These are phyloP conservation scores for Eremobia ochroleuca DNA, from an alignment of 2,888 invertebrate genomes.

Conservation along the genomic window DNA sequence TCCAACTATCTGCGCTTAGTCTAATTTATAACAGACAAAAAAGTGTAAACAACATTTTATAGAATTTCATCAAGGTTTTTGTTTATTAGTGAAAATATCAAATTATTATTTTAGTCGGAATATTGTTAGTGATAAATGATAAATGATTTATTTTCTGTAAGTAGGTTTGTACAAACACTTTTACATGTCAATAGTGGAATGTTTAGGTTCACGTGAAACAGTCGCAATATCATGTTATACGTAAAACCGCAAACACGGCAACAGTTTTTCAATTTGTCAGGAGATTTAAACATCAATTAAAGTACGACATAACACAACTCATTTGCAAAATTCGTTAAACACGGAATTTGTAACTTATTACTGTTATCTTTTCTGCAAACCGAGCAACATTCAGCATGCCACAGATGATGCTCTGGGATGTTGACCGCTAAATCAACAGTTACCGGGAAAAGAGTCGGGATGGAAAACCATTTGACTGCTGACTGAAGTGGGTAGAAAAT, in stretches of 20 bases:
- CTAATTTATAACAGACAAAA: background rate
- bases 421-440: background rate
- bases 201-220: background rate
- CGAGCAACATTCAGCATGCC: background rate
- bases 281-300: background rate
- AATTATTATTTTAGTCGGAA: constrained; percentile 21
- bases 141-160: no score
- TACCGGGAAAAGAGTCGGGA: background rate
- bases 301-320: background rate
- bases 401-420: background rate
- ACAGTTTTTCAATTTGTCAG: background rate
- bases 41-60: background rate
- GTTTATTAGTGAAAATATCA: background rate
- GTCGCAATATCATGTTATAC: constrained; percentile 16
- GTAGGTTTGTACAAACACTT: no score
- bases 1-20: background rate
- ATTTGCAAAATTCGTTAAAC: background rate
- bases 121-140: no score
- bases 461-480: background rate
- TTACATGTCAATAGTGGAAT: no score
- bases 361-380: background rate
- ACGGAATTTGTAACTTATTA: background rate
- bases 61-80: constrained; percentile 10
- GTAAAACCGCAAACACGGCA: background rate
- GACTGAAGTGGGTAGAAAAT: background rate